Evolutionary conservation across 2,113 vertebrate species (phyloP), one percentile per base, ranked within the genome.

Genomic region (Pollachius pollachius): DNA sequence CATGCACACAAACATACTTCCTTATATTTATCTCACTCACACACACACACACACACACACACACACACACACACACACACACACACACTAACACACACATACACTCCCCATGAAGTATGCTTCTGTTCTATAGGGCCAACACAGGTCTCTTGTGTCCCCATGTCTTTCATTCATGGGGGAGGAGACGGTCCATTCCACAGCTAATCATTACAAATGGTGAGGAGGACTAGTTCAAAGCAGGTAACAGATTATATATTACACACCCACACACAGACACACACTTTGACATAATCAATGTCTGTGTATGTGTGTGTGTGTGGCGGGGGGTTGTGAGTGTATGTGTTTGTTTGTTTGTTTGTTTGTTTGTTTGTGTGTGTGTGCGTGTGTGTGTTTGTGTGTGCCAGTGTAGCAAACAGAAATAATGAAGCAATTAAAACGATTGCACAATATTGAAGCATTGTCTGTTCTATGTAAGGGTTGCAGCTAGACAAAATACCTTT

Each of bases 271-370:
- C 62, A 30, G 17, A 62, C 60, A 62, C 13, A 2, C 19, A 23
- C 60, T 27, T 21, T 62, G 18, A 8, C 19, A 21, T 62, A 21
- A 15, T 65, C 15, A 62, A 30, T 15, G 6, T 63, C 13, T 63
- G 34, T 65, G 41, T 65, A 27, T 64, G 27, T 64, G 62, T 64
- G 6, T 34, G 62, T 64, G 62, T 64, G 62, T 16, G 34, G 62
- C 13, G 25, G 15, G 62, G 27, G 25, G 27, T 19, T 15, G 61
- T 63, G 62, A 27, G 60, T 62, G 60, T 62, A 12, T 62, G 60
- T 62, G 30, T 34, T 1, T 23, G 23, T 23, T 1, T 23, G 23
- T 23, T 1, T 23, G 23, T 23, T 1, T 23, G 23, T 23, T 1
- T 23, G 23, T 23, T 1, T 23, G 23, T 23, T 1, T 41, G 37